These are phyloP conservation scores for Caenorhabditis remanei DNA, from an alignment of 1,140 invertebrate species.

Conservation along the genomic window DNA sequence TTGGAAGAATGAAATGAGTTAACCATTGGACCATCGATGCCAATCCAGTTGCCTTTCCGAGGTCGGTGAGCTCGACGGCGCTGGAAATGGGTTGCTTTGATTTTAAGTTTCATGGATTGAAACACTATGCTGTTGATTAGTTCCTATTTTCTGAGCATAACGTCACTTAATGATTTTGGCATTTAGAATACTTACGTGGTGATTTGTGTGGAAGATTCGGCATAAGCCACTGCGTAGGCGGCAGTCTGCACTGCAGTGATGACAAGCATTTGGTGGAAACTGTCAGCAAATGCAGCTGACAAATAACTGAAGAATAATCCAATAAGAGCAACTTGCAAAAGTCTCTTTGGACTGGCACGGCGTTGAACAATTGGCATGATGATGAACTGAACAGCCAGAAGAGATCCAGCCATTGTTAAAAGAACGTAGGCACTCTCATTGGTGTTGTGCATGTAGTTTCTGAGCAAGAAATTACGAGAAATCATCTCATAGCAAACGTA, in stretches of 20 bases:
- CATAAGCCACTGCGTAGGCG: slow-evolving; percentile 77
- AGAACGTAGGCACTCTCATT: slow-evolving; percentile 75
- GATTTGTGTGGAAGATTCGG: slow-evolving; percentile 76
- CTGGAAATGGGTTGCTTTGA: slow-evolving; percentile 57
- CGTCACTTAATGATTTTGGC: neutral
- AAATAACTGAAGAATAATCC: slow-evolving; percentile 71
- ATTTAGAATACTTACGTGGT: slow-evolving; percentile 68
- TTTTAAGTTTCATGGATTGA: neutral
- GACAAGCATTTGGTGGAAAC: slow-evolving; percentile 73
- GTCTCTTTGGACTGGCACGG: slow-evolving; percentile 68
- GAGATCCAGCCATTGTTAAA: slow-evolving; percentile 74
- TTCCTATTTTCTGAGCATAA: neutral
- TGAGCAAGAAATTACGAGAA: slow-evolving; percentile 76
- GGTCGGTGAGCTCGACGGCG: slow-evolving; percentile 72
- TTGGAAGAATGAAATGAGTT: slow-evolving; percentile 75
- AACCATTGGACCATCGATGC: slow-evolving; percentile 78
- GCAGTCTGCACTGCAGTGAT: slow-evolving; percentile 76
- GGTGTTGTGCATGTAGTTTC: slow-evolving; percentile 75
- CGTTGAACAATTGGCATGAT: slow-evolving; percentile 74
- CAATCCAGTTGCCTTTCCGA: slow-evolving; percentile 76
- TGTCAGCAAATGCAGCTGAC: slow-evolving; percentile 71
- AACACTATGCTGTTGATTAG: neutral
- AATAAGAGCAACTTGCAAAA: slow-evolving; percentile 72
- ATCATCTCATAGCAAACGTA: slow-evolving; percentile 78
- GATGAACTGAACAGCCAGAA: slow-evolving; percentile 73